Evolutionary conservation across 1,140 invertebrate species (phyloP), one percentile per base, ranked within the genome.

Genomic region (Heliothis virescens): DNA sequence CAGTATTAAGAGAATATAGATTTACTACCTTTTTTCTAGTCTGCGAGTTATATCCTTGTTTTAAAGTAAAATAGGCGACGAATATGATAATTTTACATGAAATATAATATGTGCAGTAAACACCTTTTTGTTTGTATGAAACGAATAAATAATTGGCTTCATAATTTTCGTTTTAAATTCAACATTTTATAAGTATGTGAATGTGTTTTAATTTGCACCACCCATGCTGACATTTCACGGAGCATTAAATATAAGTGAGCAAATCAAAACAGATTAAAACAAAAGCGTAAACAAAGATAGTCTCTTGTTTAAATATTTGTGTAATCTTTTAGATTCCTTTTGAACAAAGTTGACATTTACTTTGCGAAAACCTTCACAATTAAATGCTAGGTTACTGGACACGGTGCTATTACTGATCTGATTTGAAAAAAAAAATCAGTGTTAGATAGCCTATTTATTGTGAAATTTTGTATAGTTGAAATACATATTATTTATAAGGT

Each of bases 201-300:
- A 57, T 55, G 29, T 18, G 34, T 34, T 47, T 74, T 26, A 4
- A 59, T 60, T 60, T 47, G 13, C 18, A n/a, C 41, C 34, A 16
- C 72, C 72, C 72, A 62, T 57, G 52, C 72, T 48, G 53, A 62
- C 72, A 62, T 74, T 60, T 21, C 57, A 21, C n/a, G 26, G 57
- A 62, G 60, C 53, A 62, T 74, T 48, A 60, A 74, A 60, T 60
- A 26, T 48, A 34, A 60, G 52, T 1, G 72, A 18, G 11, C 16
- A 60, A 12, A 41, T 74, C 60, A 74, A 69, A 74, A 10, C 16
- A 60, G 16, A 41, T 74, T 48, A 74, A 69, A 74, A 59, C 34
- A 74, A 74, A 59, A n/a, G 16, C 55, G 55, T 74, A 74, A 52
- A 71, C 48, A 53, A 41, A 57, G 69, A 2, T 57, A 72, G 57